Evolutionary conservation across 2,113 vertebrate species (phyloP).

Genomic region (Xyliphius kryptos): DNA sequence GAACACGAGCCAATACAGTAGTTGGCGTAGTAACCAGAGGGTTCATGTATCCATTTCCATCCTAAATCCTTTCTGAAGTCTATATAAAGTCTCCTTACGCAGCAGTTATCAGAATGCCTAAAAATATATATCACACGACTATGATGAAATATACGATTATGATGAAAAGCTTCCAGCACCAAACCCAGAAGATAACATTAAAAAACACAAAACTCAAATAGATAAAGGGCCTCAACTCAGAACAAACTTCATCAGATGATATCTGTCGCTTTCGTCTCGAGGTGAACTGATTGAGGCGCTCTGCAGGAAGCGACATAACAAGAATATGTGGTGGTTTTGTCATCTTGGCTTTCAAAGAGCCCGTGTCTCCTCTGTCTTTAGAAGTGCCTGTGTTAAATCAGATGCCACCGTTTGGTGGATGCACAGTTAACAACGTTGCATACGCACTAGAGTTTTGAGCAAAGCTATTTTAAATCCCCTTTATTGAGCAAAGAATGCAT

Average conservation of each 20-base stretch:
- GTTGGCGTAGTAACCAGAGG: conserved; percentile 81
- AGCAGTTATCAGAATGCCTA: conserved; percentile 74
- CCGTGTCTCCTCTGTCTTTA: conserved; percentile 11
- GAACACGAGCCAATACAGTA: conserved; percentile 87
- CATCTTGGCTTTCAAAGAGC: rapidly evolving
- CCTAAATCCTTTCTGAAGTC: conserved; percentile 86
- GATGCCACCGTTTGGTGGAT: too few relatives aligned
- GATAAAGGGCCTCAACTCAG: conserved; percentile 49
- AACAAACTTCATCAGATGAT: conserved; percentile 46
- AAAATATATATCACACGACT: neutral
- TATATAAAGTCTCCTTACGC: conserved; percentile 79
- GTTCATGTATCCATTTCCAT: conserved; percentile 89
- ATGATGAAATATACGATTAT: neutral
- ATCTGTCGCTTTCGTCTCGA: conserved; percentile 69
- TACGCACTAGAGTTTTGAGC: too few relatives aligned
- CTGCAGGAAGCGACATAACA: conserved; percentile 76
- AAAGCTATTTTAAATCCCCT: too few relatives aligned
- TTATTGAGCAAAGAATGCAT: too few relatives aligned
- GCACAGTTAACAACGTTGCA: too few relatives aligned
- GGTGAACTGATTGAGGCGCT: conserved; percentile 52
- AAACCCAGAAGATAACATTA: neutral
- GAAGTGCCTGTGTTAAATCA: neutral
- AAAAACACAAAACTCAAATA: neutral
- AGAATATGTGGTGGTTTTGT: conserved; percentile 71
- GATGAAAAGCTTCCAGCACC: neutral